Evolutionary conservation across 2,113 vertebrate species (phyloP), one percentile per base, ranked within the genome.

Genomic region (Pagrus major): DNA sequence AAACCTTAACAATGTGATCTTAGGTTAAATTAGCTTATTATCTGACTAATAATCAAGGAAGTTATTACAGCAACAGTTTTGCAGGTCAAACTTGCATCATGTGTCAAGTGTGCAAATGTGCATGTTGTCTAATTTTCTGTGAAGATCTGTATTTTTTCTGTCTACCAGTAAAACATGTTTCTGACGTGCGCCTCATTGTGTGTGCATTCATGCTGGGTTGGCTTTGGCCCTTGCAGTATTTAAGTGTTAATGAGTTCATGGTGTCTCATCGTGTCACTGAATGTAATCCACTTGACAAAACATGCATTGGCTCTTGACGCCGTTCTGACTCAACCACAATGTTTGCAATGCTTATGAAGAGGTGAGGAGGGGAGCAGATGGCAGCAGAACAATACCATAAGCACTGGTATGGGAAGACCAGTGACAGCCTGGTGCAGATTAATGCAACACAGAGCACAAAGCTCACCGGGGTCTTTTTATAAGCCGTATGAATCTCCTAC

Each of bases 401-500:
- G 71, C 55, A 47, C 35, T 1, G 25, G 25, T 33, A 55, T 3
- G n/a, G 27, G 15, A 68, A 56, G 25, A 55, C 14, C 67, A 33
- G 29, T 44, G 44, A 69, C 23, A 72, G 46, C 14, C 0, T 6
- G n/a, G 2, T 37, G 27, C 42, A 76, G 56, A 12, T 60, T 42
- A 15, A 49, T 11, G 31, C 29, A 41, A 33, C 54, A 52, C 0
- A 15, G 2, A 21, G 55, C 12, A 55, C 73, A 80, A 37, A 60
- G 58, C 16, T 49, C 12, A 4, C 39, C 1, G 5, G 37, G 8
- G 7, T 47, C 20, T 71, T 27, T 52, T 16, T 31, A 35, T 11
- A 29, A 49, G 67, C 51, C 21, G 15, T 0, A 31, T 23, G 12
- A 33, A 20, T 71, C 16, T 67, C 95, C 89, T 95, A 99, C 98